Percentiles rank a stretch among this genome's conserved stretches.
These are phyloP conservation scores for Limnodromus scolopaceus DNA, from an alignment of 2,797 vertebrate genomes.

Conservation along the genomic window DNA sequence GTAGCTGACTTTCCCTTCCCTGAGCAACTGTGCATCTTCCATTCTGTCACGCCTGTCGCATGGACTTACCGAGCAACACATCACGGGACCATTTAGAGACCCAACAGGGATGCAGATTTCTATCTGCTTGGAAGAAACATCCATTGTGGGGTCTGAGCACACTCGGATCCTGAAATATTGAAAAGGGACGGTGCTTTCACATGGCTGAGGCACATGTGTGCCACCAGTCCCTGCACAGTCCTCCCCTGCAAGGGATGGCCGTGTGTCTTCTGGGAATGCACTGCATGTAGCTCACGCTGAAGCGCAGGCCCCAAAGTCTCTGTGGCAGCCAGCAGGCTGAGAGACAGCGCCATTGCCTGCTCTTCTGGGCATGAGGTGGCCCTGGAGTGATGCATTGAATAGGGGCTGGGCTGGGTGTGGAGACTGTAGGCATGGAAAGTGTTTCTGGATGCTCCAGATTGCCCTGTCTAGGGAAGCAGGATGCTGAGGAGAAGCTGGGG, in stretches of 20 bases:
- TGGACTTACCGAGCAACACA: constrained; percentile 10
- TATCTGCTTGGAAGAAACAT: constrained; percentile 44
- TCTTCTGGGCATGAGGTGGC: not conserved
- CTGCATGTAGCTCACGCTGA: not conserved
- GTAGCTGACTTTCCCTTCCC: not conserved
- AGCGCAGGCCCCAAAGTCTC: fast-evolving
- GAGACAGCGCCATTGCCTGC: not conserved
- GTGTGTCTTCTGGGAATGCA: not conserved
- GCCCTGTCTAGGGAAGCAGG: too few relatives aligned
- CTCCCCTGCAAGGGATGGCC: not conserved
- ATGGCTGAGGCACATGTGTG: constrained; percentile 29
- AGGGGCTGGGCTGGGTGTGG: not conserved
- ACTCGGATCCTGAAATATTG: constrained; percentile 70
- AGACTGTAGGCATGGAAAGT: not conserved
- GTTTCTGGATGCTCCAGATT: not conserved
- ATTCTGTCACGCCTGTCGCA: constrained; percentile 40
- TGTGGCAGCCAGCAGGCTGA: fast-evolving
- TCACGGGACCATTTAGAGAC: constrained; percentile 53
- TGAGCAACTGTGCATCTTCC: not conserved
- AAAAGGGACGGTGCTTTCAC: constrained; percentile 43
- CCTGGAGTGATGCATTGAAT: not conserved
- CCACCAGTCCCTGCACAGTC: not conserved
- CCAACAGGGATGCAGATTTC: constrained; percentile 52
- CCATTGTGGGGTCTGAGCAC: constrained; percentile 30
- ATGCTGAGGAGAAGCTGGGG: not conserved